Base-by-base conservation (phyloP, 92 coral and sea anemone species). In the Epizoanthus rinbou region DNA sequence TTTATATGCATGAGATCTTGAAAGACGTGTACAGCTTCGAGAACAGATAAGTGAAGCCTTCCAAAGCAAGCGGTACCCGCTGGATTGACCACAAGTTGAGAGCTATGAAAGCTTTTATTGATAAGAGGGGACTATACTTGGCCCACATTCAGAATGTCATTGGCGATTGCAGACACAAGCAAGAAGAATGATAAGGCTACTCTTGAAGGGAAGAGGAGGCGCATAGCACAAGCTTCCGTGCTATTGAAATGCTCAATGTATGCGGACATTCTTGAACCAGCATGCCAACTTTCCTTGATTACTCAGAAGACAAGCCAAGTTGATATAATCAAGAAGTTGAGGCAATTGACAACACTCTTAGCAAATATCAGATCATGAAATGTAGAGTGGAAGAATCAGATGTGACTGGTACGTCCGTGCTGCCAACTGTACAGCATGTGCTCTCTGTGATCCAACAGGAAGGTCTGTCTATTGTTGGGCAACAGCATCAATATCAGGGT, bases 31-130 rank as follows among this genome's bases (percentile, higher is more conserved):
- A 87, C 80, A 82, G 71, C 86, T 85, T 85, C 73, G 91, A 85
- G 86, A 88, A 88, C 81, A 71, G 88, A 73, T 73, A 85, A 72
- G 88, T 88, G 64, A 88, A 88, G 88, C 91, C 91, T 43, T 88
- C 86, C 82, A 88, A 88, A 80, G 75, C 88, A 71, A 79, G 67
- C 16, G 91, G 88, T 58, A 88, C 91, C 82, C 85, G 85, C 80
- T 84, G 88, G 85, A 88, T 88, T 69, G 88, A 88, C 86, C 91
- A 88, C 64, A 88, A 84, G 74, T 68, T 88, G 75, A 74, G 80
- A 74, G 89, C 86, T 69, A 89, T 85, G 88, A 85, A 89, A 65
- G 89, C 76, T 64, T 89, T 89, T 70, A 70, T 89, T 4, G 87
- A 89, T 84, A 89, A 85, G 92, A 85, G 87, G 83, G 88, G 92